Evolutionary conservation across 2,113 vertebrate genomes (phyloP).

Genomic region (Sceloporus undulatus): DNA sequence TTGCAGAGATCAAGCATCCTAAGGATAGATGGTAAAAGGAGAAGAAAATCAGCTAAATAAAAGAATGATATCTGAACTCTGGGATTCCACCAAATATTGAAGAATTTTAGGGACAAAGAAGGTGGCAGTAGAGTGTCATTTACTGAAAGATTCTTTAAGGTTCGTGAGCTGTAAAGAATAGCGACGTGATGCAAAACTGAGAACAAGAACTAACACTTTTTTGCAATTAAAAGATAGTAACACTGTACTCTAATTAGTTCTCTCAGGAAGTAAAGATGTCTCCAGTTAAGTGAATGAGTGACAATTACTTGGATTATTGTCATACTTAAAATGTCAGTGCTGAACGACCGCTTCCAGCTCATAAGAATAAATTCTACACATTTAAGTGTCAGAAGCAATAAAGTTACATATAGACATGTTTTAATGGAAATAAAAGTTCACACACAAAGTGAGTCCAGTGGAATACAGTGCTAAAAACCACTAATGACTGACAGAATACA

Average conservation of each 20-base stretch:
- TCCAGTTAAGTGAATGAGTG: conserved; percentile 71
- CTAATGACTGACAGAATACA: background rate
- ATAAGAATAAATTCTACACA: conserved; percentile 74
- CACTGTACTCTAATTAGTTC: conserved; percentile 59
- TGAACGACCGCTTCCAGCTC: conserved; percentile 68
- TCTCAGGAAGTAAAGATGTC: conserved; percentile 72
- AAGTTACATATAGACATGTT: conserved; percentile 48
- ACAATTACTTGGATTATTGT: conserved; percentile 73
- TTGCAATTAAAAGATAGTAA: conserved; percentile 65
- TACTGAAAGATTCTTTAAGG: conserved; percentile 42
- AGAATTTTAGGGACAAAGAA: conserved; percentile 27
- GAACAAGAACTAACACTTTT: conserved; percentile 61
- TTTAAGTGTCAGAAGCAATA: conserved; percentile 69
- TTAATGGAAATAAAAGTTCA: conserved; percentile 62
- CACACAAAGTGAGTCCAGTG: conserved; percentile 20
- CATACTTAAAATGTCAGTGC: conserved; percentile 69
- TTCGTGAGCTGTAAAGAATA: conserved; percentile 43
- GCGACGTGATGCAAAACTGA: conserved; percentile 60
- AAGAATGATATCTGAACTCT: background rate
- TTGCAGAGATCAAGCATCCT: background rate
- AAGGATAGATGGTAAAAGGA: background rate
- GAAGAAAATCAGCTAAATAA: background rate
- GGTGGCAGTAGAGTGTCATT: conserved; percentile 17
- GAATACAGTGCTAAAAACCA: conserved; percentile 22
- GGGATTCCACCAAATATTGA: conserved; percentile 2